These are phyloP conservation scores for Monochamus saltuarius DNA, from an alignment of 1,140 invertebrate genomes.

Conservation along the genomic window DNA sequence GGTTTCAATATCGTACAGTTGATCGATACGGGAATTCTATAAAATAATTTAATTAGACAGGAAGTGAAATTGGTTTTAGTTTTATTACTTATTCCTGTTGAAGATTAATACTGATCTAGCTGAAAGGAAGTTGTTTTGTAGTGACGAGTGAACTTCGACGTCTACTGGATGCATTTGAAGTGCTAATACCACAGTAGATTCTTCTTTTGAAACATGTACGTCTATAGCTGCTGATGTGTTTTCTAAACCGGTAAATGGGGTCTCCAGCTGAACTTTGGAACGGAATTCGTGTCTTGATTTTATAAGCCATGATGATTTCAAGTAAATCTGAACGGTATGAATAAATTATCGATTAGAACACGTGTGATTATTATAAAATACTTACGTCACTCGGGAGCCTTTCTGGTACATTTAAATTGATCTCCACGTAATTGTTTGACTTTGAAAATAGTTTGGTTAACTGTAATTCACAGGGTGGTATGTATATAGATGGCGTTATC, in stretches of 20 bases:
- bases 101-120: slow-evolving; percentile 34
- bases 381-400: slow-evolving; percentile 31
- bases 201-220: slow-evolving; percentile 28
- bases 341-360: too few species aligned
- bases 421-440: slow-evolving; percentile 34
- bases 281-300: slow-evolving; percentile 54
- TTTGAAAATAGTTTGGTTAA: slow-evolving; percentile 56
- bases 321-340: slow-evolving; percentile 29
- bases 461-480: slow-evolving; percentile 63
- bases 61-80: too few species aligned
- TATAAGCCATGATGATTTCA: slow-evolving; percentile 55
- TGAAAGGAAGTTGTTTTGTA: slow-evolving; percentile 36
- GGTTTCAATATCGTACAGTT: slow-evolving; percentile 29
- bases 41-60: slow-evolving; percentile 5
- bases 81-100: slow-evolving; percentile 33
- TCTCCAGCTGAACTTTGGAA: slow-evolving; percentile 53
- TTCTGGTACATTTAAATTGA: slow-evolving; percentile 33
- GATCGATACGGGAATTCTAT: slow-evolving; percentile 36
- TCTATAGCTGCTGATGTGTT: slow-evolving; percentile 51
- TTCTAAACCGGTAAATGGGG: slow-evolving; percentile 55
- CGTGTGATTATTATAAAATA: not conserved
- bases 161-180: slow-evolving; percentile 40
- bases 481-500: slow-evolving; percentile 60
- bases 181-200: slow-evolving; percentile 30
- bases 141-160: slow-evolving; percentile 36